phyloP scores from a whole-genome alignment of 2,888 invertebrate species.

The Eupithecia abbreviata region DNA sequence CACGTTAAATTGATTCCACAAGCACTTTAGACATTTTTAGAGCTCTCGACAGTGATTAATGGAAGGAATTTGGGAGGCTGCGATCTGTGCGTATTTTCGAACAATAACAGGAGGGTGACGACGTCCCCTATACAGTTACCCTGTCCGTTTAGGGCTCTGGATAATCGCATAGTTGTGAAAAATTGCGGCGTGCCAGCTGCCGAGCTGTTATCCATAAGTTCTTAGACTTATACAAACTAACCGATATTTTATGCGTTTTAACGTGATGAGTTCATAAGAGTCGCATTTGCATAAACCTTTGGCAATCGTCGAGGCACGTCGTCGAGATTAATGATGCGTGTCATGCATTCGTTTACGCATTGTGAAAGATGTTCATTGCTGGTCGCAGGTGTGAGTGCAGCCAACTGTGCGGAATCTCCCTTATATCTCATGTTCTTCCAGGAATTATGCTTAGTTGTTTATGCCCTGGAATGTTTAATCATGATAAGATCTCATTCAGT shows the following conservation, averaged over 20 bases:
- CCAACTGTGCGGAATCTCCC: slow-evolving; percentile 44
- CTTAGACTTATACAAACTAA: slow-evolving; percentile 53
- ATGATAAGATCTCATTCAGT: not conserved
- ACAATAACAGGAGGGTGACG: slow-evolving; percentile 68
- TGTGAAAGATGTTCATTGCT: slow-evolving; percentile 60
- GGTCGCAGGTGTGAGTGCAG: slow-evolving; percentile 43
- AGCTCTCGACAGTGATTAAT: slow-evolving; percentile 82
- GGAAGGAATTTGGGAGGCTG: slow-evolving; percentile 75
- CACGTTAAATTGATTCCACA: slow-evolving; percentile 79
- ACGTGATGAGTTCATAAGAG: slow-evolving; percentile 71
- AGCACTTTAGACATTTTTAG: slow-evolving; percentile 78
- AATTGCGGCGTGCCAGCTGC: slow-evolving; percentile 69
- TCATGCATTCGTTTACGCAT: slow-evolving; percentile 56
- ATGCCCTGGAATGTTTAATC: slow-evolving; percentile 1
- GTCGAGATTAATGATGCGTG: slow-evolving; percentile 67
- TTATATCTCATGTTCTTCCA: slow-evolving; percentile 40
- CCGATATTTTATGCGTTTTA: slow-evolving; percentile 70
- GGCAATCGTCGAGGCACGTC: slow-evolving; percentile 67
- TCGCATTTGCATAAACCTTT: slow-evolving; percentile 67
- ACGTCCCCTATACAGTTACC: slow-evolving; percentile 57
- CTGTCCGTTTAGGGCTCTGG: slow-evolving; percentile 58
- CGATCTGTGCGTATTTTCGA: slow-evolving; percentile 57
- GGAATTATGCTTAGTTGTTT: slow-evolving; percentile 1
- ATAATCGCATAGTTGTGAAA: slow-evolving; percentile 72
- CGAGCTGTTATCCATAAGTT: slow-evolving; percentile 61